Percentiles rank a stretch among this genome's conserved stretches.
These are phyloP conservation scores for Orbicella faveolata DNA, from an alignment of 64 coral and sea anemone species.

Conservation along the genomic window DNA sequence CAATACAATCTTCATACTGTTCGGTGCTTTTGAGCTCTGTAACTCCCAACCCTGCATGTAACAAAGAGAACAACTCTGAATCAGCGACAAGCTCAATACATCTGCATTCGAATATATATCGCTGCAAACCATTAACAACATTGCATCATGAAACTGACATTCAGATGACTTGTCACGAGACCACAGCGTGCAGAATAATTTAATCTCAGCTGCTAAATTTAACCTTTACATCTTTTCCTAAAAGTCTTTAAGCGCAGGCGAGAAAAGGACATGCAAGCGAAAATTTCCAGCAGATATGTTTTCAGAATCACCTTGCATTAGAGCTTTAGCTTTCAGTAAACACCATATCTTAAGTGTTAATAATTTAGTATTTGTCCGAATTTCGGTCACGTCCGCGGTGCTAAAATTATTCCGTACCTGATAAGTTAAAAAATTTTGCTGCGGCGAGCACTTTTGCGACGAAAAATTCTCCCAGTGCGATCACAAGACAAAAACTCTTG, in stretches of 20 bases:
- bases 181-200: neutral
- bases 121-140: neutral
- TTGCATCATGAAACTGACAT: conserved; percentile 14
- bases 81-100: neutral
- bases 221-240: neutral
- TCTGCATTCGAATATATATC: neutral
- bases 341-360: neutral
- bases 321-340: neutral
- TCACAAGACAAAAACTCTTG: neutral
- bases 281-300: neutral
- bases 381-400: conserved; percentile 23
- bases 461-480: neutral
- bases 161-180: neutral
- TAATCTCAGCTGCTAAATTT: neutral
- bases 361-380: conserved; percentile 40
- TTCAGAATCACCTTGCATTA: neutral
- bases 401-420: neutral
- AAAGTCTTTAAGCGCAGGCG: neutral
- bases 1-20: conserved; percentile 90
- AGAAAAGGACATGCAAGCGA: neutral
- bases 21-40: conserved; percentile 2
- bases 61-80: neutral
- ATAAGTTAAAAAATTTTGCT: neutral
- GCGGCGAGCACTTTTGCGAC: neutral
- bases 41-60: conserved; percentile 1